These are phyloP conservation scores for Calliphora vomitoria DNA, from an alignment of 2,888 invertebrate genomes.

Conservation along the genomic window DNA sequence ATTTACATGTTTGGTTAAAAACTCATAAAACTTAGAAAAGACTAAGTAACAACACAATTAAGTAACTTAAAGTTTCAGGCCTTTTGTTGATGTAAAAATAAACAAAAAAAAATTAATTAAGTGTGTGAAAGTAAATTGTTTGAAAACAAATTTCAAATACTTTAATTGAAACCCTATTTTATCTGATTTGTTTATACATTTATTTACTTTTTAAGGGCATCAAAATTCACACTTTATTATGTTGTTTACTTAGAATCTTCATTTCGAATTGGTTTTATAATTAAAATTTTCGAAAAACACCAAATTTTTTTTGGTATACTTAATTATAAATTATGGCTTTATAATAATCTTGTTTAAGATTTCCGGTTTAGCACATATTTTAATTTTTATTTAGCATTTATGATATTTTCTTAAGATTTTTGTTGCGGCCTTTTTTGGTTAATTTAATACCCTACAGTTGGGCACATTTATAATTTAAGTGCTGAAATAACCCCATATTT, in stretches of 20 bases:
- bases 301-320: background rate
- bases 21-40: background rate
- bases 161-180: conserved; percentile 12
- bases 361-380: conserved; percentile 44
- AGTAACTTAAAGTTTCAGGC: too few species aligned
- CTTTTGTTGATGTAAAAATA: too few species aligned
- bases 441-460: conserved; percentile 2
- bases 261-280: background rate
- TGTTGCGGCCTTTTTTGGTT: background rate
- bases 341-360: conserved; percentile 38
- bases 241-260: background rate
- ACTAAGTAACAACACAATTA: too few species aligned
- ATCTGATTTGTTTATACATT: background rate
- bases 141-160: background rate
- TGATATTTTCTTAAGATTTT: background rate
- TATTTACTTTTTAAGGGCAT: conserved; percentile 10
- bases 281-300: background rate
- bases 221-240: background rate
- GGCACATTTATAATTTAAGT: background rate
- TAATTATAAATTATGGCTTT: conserved; percentile 36
- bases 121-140: background rate
- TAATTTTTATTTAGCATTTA: conserved; percentile 52
- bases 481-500: background rate
- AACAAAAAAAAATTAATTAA: background rate
- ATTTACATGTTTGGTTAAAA: conserved; percentile 32